Conservation (phyloP, 2,797 vertebrate species). For the Pseudotriccus pelzelni region DNA sequence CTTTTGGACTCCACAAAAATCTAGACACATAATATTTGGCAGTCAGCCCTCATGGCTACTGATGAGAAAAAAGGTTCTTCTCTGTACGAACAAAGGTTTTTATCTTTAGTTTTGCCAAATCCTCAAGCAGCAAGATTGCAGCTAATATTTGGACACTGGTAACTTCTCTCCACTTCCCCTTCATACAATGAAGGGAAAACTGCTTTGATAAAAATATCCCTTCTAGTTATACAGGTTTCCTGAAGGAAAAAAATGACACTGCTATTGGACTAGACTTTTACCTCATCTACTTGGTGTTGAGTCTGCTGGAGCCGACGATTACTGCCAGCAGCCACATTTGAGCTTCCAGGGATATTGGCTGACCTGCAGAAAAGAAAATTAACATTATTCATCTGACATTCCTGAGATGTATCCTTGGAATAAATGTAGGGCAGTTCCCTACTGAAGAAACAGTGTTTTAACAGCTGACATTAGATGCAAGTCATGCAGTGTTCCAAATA, state of each 20-base stretch:
- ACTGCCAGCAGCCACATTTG: slow-evolving; percentile 57
- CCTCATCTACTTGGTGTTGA: slow-evolving; percentile 82
- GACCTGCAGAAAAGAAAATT: slow-evolving; percentile 69
- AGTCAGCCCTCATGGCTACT: background rate
- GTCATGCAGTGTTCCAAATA: accelerated
- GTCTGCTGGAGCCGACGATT: slow-evolving; percentile 81
- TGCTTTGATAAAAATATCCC: background rate
- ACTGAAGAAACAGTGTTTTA: background rate
- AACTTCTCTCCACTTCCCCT: background rate
- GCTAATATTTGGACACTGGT: background rate
- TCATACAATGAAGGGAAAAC: background rate
- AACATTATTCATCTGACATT: background rate
- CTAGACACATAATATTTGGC: background rate
- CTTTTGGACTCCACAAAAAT: background rate
- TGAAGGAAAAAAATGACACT: background rate
- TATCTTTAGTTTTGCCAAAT: background rate
- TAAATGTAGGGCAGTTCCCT: background rate
- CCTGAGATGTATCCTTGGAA: background rate
- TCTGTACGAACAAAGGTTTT: background rate
- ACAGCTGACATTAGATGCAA: background rate
- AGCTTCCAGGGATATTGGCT: slow-evolving; percentile 2
- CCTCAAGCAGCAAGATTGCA: background rate
- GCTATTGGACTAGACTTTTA: slow-evolving; percentile 1
- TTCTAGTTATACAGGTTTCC: background rate
- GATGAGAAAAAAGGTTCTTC: background rate